Conservation (phyloP, 1,140 invertebrate species). For the Littorina saxatilis region DNA sequence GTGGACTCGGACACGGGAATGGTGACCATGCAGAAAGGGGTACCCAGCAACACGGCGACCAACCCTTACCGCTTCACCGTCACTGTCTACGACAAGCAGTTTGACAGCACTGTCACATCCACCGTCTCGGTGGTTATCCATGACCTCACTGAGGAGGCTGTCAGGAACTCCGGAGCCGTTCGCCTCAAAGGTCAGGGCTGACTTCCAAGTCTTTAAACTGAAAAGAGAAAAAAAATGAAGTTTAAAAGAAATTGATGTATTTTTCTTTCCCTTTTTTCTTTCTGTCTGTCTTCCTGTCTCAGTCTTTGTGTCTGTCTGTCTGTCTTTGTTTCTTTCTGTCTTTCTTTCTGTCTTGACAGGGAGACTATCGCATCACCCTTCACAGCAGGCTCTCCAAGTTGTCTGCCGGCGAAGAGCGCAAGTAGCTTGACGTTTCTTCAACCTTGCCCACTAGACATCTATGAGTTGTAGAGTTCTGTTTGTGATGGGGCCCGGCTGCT, state of each 20-base stretch:
- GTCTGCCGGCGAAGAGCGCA: too few relatives aligned
- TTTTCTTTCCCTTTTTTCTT: too few relatives aligned
- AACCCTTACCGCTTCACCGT: conserved; percentile 40
- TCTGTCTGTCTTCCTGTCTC: too few relatives aligned
- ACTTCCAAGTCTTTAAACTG: conserved; percentile 76
- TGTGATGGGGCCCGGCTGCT: too few relatives aligned
- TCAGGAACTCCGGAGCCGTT: conserved; percentile 95
- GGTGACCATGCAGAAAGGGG: conserved; percentile 95
- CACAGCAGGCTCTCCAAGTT: too few relatives aligned
- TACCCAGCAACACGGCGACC: conserved; percentile 85
- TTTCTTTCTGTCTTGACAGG: neutral
- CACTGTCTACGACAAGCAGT: conserved; percentile 36
- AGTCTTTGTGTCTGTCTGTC: too few relatives aligned
- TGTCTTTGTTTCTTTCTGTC: too few relatives aligned
- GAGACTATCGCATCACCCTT: too few relatives aligned
- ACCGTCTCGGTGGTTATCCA: conserved; percentile 95
- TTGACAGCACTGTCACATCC: conserved; percentile 77
- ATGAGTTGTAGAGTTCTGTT: too few relatives aligned
- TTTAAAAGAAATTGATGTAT: too few relatives aligned
- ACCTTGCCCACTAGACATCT: too few relatives aligned
- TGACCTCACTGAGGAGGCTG: conserved; percentile 96
- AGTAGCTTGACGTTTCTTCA: too few relatives aligned
- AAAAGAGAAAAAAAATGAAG: neutral
- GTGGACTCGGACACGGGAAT: conserved; percentile 86
- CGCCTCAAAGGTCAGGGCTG: conserved; percentile 83